These are phyloP conservation scores for Barbus barbus DNA, from an alignment of 2,113 vertebrate species.

Conservation along the genomic window DNA sequence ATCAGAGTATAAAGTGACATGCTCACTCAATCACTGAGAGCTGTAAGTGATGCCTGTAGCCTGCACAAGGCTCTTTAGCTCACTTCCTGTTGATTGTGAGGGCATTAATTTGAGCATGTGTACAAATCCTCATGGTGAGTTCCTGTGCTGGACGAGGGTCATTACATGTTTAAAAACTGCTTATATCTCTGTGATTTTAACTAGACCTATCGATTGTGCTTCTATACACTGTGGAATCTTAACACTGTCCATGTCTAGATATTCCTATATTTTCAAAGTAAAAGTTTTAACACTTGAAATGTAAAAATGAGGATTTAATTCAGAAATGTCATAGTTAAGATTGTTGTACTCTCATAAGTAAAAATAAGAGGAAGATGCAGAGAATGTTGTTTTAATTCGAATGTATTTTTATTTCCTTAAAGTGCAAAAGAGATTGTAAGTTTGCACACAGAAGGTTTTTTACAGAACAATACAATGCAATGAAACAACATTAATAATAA, in stretches of 20 bases:
- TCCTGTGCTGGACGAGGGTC: background rate
- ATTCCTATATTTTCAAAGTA: background rate
- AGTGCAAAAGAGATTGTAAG: constrained; percentile 61
- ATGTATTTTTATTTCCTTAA: constrained; percentile 60
- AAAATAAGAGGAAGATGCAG: background rate
- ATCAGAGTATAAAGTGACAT: constrained; percentile 27
- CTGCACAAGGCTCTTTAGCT: constrained; percentile 35
- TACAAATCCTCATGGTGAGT: constrained; percentile 33
- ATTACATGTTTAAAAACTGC: background rate
- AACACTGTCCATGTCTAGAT: background rate
- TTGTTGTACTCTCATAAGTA: background rate
- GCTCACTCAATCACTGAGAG: constrained; percentile 56
- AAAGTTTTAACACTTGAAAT: background rate
- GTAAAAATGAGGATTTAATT: background rate
- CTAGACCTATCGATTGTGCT: background rate
- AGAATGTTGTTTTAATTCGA: constrained; percentile 44
- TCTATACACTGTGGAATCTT: too few species aligned
- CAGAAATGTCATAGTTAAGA: background rate
- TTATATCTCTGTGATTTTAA: background rate
- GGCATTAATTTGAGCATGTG: constrained; percentile 30
- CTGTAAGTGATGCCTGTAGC: constrained; percentile 60
- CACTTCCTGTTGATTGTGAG: constrained; percentile 40
- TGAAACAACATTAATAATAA: constrained; percentile 55
- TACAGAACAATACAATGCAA: constrained; percentile 55
- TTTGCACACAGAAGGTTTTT: constrained; percentile 50